Conservation (phyloP, 2,888 invertebrate genomes). For the Drosophila affinis region DNA sequence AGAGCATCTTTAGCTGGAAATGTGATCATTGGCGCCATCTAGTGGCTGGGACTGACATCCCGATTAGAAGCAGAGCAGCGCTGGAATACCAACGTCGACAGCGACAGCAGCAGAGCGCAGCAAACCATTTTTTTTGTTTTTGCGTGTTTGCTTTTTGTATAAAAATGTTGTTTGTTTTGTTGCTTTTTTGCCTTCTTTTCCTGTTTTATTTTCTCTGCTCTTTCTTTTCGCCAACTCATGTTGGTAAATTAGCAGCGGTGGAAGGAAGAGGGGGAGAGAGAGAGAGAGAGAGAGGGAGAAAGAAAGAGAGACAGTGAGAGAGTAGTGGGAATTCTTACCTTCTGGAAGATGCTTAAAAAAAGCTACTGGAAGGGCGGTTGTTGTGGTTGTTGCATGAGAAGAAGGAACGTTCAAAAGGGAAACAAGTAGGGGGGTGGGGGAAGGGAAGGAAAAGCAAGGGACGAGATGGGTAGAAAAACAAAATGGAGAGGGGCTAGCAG, state of each 20-base stretch:
- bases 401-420: conserved; percentile 10
- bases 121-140: neutral
- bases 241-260: conserved; percentile 66
- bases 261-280: neutral
- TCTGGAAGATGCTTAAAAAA: neutral
- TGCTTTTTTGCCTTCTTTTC: conserved; percentile 20
- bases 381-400: conserved; percentile 4
- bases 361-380: conserved; percentile 11
- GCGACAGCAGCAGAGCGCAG: conserved; percentile 7
- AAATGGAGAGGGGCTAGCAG: neutral
- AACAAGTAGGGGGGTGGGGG: neutral
- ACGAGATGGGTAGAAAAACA: neutral
- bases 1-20: neutral
- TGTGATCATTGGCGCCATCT: neutral
- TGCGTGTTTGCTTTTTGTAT: neutral
- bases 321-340: neutral
- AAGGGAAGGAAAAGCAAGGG: neutral
- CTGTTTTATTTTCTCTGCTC: conserved; percentile 24
- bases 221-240: conserved; percentile 64
- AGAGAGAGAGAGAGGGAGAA: neutral
- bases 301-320: conserved; percentile 3
- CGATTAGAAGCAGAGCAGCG: neutral
- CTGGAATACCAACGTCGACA: conserved; percentile 1
- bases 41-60: neutral
- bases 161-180: neutral